phyloP scores from a whole-genome alignment of 2,888 invertebrate genomes.

The Hofmannophila pseudospretella region DNA sequence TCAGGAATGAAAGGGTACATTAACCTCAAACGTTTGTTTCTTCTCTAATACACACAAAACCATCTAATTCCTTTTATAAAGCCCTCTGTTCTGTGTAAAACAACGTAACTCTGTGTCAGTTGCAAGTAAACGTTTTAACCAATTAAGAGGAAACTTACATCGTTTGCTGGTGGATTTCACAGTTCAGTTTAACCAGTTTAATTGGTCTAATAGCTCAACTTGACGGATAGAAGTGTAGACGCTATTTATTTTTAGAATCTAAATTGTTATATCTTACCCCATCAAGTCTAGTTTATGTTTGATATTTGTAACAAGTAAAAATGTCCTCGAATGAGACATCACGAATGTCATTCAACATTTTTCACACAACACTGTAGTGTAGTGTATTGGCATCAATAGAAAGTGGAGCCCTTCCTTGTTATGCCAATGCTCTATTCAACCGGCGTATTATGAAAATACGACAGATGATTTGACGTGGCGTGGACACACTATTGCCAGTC shows the following conservation, averaged over 20 bases:
- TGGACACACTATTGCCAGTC: slow-evolving; percentile 17
- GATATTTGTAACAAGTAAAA: not conserved
- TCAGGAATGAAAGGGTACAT: not conserved
- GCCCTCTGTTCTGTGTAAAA: slow-evolving; percentile 19
- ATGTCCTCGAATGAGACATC: too few species aligned
- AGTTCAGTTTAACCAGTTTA: slow-evolving; percentile 7
- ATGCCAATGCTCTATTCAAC: slow-evolving; percentile 41
- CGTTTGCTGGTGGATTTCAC: slow-evolving; percentile 4
- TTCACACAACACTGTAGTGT: slow-evolving; percentile 18
- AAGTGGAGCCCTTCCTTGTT: slow-evolving; percentile 45
- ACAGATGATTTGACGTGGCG: slow-evolving; percentile 30
- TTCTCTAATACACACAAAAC: slow-evolving; percentile 11
- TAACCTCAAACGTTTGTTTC: not conserved
- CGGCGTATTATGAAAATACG: slow-evolving; percentile 61
- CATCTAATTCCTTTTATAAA: slow-evolving; percentile 22
- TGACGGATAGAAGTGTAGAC: not conserved
- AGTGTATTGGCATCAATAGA: slow-evolving; percentile 21
- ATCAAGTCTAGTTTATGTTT: not conserved
- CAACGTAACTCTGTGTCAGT: slow-evolving; percentile 15
- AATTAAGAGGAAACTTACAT: slow-evolving; percentile 8
- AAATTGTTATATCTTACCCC: not conserved
- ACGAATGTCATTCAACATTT: slow-evolving; percentile 15
- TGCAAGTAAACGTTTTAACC: slow-evolving; percentile 9
- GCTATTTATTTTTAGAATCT: not conserved
- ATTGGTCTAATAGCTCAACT: slow-evolving; percentile 9